Conservation (phyloP, 2,797 vertebrate genomes). For the Lagorchestes hirsutus region DNA sequence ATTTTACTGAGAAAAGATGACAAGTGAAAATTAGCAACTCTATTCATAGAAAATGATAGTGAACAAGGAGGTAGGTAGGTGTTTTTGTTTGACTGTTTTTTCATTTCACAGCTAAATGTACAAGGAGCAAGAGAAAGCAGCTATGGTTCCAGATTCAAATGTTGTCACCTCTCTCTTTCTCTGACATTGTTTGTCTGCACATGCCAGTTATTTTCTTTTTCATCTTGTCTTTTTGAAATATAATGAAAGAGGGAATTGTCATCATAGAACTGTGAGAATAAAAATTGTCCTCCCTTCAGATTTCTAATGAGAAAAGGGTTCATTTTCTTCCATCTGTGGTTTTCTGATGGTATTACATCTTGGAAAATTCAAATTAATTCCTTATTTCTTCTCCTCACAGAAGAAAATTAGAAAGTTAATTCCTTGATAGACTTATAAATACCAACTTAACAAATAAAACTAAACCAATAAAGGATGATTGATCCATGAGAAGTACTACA, state of each 20-base stretch:
- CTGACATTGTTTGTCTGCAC: background rate
- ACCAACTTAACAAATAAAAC: background rate
- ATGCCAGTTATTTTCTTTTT: background rate
- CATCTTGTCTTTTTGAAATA: background rate
- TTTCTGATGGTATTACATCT: background rate
- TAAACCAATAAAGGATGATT: background rate
- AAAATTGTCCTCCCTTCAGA: background rate
- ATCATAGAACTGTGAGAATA: background rate
- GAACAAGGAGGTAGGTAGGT: background rate
- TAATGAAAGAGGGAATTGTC: background rate
- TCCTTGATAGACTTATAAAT: background rate
- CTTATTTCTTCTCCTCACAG: background rate
- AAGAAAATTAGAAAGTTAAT: background rate
- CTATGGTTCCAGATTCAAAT: slow-evolving; percentile 17
- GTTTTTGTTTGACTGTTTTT: background rate
- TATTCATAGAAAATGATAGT: slow-evolving; percentile 15
- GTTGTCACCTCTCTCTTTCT: background rate
- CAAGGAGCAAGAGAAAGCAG: background rate
- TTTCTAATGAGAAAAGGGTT: background rate
- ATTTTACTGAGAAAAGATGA: slow-evolving; percentile 37
- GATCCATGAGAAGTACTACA: no score
- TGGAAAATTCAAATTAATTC: background rate
- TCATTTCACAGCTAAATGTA: slow-evolving; percentile 29
- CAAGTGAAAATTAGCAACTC: background rate
- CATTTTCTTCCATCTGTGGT: background rate